These are phyloP conservation scores for Chrysolina americana DNA, from an alignment of 2,888 invertebrate genomes.

Conservation along the genomic window DNA sequence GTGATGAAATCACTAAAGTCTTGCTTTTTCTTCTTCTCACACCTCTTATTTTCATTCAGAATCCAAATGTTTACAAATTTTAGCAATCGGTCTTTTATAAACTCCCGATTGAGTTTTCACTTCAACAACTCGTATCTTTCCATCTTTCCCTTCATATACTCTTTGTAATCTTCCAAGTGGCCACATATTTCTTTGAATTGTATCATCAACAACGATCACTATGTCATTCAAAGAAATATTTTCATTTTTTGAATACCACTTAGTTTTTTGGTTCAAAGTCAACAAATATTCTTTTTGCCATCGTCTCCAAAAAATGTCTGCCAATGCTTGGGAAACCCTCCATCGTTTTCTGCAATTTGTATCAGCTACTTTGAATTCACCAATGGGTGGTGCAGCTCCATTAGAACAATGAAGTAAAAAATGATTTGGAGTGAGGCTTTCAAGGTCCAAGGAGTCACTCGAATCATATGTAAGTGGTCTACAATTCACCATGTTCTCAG, in stretches of 20 bases:
- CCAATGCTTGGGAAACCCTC: not conserved
- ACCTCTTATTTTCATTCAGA: no score
- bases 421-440: slow-evolving; percentile 1
- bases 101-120: no score
- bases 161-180: no score
- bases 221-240: not conserved
- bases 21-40: no score
- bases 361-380: not conserved
- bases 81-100: no score
- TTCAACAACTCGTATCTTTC: not conserved
- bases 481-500: no score
- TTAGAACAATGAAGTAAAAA: not conserved
- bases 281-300: slow-evolving; percentile 12
- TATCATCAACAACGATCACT: slow-evolving; percentile 3
- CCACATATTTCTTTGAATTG: slow-evolving; percentile 4
- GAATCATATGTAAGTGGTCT: not conserved
- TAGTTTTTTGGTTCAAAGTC: no score
- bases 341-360: not conserved
- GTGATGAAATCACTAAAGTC: no score
- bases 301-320: not conserved
- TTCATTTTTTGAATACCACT: not conserved
- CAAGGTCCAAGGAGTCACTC: not conserved
- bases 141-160: slow-evolving; percentile 4
- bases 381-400: not conserved
- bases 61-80: no score